phyloP scores from a whole-genome alignment of 2,797 vertebrate genomes.

The Dryobates pubescens region DNA sequence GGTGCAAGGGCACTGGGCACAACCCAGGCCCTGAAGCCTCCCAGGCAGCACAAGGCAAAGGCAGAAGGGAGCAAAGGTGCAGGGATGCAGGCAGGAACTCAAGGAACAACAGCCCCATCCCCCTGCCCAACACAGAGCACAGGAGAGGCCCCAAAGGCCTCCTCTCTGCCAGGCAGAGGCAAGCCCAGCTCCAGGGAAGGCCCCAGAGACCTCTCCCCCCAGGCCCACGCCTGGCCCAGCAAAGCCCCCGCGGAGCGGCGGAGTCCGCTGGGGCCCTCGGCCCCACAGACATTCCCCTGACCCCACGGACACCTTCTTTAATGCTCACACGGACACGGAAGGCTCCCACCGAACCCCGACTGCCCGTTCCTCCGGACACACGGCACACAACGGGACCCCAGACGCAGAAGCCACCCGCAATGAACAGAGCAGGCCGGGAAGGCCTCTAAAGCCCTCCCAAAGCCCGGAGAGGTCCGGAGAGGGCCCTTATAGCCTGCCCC shows the following conservation, averaged over 20 bases:
- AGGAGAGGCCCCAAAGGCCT: no score
- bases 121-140: no score
- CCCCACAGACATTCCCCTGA: no score
- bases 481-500: no score
- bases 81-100: no score
- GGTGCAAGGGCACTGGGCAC: no score
- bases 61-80: no score
- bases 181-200: background rate
- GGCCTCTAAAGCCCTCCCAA: no score
- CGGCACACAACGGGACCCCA: fast-evolving
- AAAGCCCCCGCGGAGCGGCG: fast-evolving
- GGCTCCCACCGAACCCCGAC: fast-evolving
- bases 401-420: background rate
- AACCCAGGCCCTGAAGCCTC: no score
- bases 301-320: background rate
- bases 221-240: background rate
- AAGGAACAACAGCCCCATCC: no score
- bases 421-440: background rate
- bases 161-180: no score
- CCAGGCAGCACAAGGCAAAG: no score
- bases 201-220: background rate
- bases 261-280: fast-evolving
- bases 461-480: fast-evolving
- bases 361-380: background rate
- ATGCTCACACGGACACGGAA: fast-evolving